Evolutionary conservation across 2,888 invertebrate genomes (phyloP), one percentile per base, ranked within the genome.

Genomic region (Tipula confusa): DNA sequence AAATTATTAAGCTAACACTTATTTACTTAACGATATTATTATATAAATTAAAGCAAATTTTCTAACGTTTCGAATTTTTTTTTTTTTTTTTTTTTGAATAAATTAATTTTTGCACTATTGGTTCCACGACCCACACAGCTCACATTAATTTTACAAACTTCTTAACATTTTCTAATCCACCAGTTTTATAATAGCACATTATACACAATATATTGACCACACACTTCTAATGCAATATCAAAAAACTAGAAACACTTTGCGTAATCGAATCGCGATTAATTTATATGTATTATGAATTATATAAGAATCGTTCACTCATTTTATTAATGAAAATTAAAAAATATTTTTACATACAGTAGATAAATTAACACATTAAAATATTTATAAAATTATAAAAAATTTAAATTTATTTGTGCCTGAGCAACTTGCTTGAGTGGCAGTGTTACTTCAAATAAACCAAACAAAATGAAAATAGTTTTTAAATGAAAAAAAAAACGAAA

Each of bases 391-490:
- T 13, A 43, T 6, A 48, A 48, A 48, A 48, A n/a, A n/a, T n/a
- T n/a, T n/a, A n/a, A n/a, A 64, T 24, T 64, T 64, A 24, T 18
- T 24, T 64, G 64, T 64, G 64, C 64, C 24, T 24, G n/a, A n/a
- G 24, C 64, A 13, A 64, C 64, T 64, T 64, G 64, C 11, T 64
- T 24, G 24, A 24, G 64, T 64, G 64, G 64, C 64, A 64, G 24
- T 9, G 18, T 24, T 24, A 64, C 24, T 64, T 64, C 1, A 64
- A 64, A 64, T 64, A 64, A 64, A 64, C 64, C 64, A 3, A 64
- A 64, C n/a, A 64, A 64, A 64, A 3, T 24, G 64, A 64, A 64
- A 64, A 64, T 64, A 64, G 64, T 64, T 64, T 64, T 64, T 64
- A 64, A 64, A 64, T 64, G 64, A 64, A 24, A 64, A 64, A 24